Conservation (phyloP, 2,113 vertebrate genomes). For the Antennarius striatus region DNA sequence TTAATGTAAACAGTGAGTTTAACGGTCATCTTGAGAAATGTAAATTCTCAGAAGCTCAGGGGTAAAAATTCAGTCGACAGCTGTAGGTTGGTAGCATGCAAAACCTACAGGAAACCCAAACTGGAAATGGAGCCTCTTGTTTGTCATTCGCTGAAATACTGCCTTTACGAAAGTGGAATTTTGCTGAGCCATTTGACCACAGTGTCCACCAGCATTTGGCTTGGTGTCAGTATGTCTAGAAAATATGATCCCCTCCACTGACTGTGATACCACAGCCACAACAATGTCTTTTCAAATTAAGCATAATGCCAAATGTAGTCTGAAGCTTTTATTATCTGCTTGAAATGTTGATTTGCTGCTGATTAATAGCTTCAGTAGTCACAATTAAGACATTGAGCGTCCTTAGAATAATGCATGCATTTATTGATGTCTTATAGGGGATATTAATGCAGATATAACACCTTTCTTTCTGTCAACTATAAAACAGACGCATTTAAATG, state of each 20-base stretch:
- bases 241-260: no score
- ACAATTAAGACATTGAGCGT: slow-evolving; percentile 1
- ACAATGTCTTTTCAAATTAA: no score
- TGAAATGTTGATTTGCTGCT: no score
- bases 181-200: neutral
- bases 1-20: neutral
- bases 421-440: slow-evolving; percentile 21
- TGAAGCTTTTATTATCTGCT: neutral
- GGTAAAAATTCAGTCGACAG: slow-evolving; percentile 18
- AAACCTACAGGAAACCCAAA: slow-evolving; percentile 24
- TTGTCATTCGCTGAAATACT: slow-evolving; percentile 28
- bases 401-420: neutral
- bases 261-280: no score
- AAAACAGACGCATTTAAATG: no score
- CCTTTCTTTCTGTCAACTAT: no score
- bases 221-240: neutral
- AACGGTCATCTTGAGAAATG: neutral
- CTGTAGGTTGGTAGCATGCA: slow-evolving; percentile 6
- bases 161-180: neutral
- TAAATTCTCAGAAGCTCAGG: neutral
- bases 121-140: slow-evolving; percentile 29
- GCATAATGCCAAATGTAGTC: neutral
- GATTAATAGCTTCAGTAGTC: slow-evolving; percentile 12
- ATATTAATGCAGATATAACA: neutral
- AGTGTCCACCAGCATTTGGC: neutral